Evolutionary conservation across 1,140 invertebrate species (phyloP), one percentile per base, ranked within the genome.

Genomic region (Solenopsis fugax): DNA sequence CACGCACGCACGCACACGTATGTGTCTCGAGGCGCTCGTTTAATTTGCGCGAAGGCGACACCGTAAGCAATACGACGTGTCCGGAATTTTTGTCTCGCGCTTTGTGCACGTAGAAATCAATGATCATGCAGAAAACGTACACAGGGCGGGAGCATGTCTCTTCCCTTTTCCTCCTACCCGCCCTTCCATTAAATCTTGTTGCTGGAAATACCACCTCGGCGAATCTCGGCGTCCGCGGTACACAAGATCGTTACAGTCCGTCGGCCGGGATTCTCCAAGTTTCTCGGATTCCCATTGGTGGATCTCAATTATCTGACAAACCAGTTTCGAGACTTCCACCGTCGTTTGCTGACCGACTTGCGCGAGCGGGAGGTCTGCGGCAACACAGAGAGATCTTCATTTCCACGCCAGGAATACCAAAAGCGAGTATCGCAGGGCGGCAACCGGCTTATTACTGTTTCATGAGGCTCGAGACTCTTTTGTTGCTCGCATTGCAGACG

Each of bases 221-320:
- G 73, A 87, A 89, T 87, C 72, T 73, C 41, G 41, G 45, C 54
- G 48, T 67, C 73, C 67, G 71, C 56, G 60, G 52, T 56, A 48
- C 45, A 24, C 65, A 80, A 34, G 21, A 86, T 60, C 82, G 82
- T 85, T 85, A 78, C 13, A 76, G 56, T 52, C 58, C 34, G 58
- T 65, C 86, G 54, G 34, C 29, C 13, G 77, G 77, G 88, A 90
- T 90, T 90, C 88, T 77, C 72, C 85, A 73, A 89, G 88, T 90
- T 90, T 87, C 88, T 64, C 77, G 88, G 80, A 90, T 89, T 90
- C 88, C 86, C 77, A 87, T 89, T 87, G 88, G 84, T 77, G 48
- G 75, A 88, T 64, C 88, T 82, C 60, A 86, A 85, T 85, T 85
- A 85, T 85, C 72, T 60, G 72, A 85, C 72, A 85, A 76, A 78